Percentiles rank a stretch among this genome's conserved stretches.
phyloP scores from a whole-genome alignment of 2,888 invertebrate genomes.

The Pimpla rufipes region DNA sequence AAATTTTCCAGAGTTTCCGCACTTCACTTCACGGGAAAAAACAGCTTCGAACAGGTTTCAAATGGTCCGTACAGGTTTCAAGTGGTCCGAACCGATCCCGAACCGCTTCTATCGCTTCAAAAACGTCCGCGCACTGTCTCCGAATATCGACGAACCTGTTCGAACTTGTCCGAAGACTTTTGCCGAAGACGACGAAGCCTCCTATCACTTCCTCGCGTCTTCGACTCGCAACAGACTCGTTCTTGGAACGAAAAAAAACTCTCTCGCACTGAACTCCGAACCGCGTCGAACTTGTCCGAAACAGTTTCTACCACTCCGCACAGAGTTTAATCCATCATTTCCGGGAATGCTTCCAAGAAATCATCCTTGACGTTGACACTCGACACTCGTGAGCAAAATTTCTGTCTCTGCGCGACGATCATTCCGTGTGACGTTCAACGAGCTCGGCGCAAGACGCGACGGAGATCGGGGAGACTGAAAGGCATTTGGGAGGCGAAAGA shows the following conservation, averaged over 20 bases:
- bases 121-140: not conserved
- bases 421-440: no score
- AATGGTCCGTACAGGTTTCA: not conserved
- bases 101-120: not conserved
- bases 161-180: not conserved
- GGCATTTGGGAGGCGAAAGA: no score
- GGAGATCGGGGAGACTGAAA: no score
- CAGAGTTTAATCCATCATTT: not conserved
- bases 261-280: no score
- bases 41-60: constrained; percentile 4
- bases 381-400: not conserved
- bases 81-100: not conserved
- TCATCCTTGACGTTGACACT: not conserved
- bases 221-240: no score
- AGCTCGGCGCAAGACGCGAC: not conserved
- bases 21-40: not conserved
- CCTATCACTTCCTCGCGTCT: no score
- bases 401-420: not conserved
- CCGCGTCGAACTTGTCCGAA: constrained; percentile 1
- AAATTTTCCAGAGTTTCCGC: not conserved
- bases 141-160: not conserved
- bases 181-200: no score
- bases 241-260: no score
- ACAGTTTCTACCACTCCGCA: not conserved
- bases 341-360: not conserved